Evolutionary conservation across 2,888 invertebrate genomes (phyloP).

Genomic region (Drosophila pseudotakahashii): DNA sequence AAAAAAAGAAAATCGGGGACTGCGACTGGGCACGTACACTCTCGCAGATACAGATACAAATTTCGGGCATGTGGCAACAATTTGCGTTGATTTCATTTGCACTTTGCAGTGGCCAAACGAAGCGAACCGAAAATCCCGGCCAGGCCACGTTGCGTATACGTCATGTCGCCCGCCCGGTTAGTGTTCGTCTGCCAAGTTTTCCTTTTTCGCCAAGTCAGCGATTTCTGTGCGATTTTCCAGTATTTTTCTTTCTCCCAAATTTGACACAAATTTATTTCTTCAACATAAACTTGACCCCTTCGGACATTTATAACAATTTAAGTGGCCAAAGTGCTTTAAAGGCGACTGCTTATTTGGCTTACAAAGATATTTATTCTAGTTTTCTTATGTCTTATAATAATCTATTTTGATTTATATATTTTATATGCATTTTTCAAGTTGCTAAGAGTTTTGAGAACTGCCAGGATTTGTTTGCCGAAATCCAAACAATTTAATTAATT

Average conservation of each 20-base stretch:
- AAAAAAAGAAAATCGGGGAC: constrained; percentile 20
- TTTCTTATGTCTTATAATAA: too few species aligned
- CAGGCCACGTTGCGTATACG: constrained; percentile 34
- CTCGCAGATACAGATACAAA: constrained; percentile 44
- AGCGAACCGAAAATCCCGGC: neutral
- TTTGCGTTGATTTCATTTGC: constrained; percentile 78
- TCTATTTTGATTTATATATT: too few species aligned
- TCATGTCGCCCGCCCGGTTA: constrained; percentile 9
- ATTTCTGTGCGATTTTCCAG: constrained; percentile 13
- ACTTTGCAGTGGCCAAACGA: constrained; percentile 45
- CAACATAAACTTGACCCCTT: constrained; percentile 33
- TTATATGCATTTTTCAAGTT: too few species aligned
- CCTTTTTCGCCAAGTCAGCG: constrained; percentile 31
- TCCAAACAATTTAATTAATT: constrained; percentile 73
- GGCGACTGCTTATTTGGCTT: neutral
- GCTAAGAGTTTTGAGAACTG: neutral
- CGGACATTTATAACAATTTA: constrained; percentile 36
- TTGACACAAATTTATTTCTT: constrained; percentile 36
- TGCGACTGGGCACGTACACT: constrained; percentile 38
- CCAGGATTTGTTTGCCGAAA: constrained; percentile 35
- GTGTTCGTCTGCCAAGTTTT: constrained; percentile 35
- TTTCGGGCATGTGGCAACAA: constrained; percentile 71
- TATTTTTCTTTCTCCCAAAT: constrained; percentile 23
- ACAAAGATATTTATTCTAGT: neutral
- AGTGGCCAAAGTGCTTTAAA: constrained; percentile 11